These are phyloP conservation scores for Felis chaus DNA, from an alignment of 2,113 vertebrate genomes.

Conservation along the genomic window DNA sequence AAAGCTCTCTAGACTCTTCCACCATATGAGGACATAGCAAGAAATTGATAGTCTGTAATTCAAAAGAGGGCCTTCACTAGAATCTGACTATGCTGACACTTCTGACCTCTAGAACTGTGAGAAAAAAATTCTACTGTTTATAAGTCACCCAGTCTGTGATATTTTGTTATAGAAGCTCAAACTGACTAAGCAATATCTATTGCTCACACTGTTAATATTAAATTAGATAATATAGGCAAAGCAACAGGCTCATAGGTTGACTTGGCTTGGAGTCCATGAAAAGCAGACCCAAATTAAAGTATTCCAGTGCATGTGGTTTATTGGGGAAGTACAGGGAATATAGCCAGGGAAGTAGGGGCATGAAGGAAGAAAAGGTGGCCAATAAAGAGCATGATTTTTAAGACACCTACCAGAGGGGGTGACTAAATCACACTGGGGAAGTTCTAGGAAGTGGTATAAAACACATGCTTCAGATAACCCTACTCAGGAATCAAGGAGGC, in stretches of 20 bases:
- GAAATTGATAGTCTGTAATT: background rate
- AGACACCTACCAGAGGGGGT: background rate
- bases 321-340: background rate
- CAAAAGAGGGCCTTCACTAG: background rate
- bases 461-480: background rate
- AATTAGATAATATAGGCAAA: conserved; percentile 25
- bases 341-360: background rate
- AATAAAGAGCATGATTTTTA: background rate
- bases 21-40: background rate
- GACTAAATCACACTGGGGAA: background rate
- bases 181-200: background rate
- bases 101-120: background rate
- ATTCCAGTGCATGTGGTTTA: background rate
- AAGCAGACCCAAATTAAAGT: background rate
- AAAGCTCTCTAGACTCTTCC: background rate
- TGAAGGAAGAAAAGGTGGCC: background rate
- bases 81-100: background rate
- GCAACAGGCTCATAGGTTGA: background rate
- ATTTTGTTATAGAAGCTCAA: background rate
- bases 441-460: conserved; percentile 11
- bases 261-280: background rate
- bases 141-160: background rate
- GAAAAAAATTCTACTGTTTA: background rate
- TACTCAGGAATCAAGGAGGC: background rate
- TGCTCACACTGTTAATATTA: conserved; percentile 1